A percentile compares a stretch with the other conserved stretches of the same genome.
Evolutionary conservation across 37 sponge, comb jelly and placozoan species (phyloP).

Genomic region (Oopsacas minuta): DNA sequence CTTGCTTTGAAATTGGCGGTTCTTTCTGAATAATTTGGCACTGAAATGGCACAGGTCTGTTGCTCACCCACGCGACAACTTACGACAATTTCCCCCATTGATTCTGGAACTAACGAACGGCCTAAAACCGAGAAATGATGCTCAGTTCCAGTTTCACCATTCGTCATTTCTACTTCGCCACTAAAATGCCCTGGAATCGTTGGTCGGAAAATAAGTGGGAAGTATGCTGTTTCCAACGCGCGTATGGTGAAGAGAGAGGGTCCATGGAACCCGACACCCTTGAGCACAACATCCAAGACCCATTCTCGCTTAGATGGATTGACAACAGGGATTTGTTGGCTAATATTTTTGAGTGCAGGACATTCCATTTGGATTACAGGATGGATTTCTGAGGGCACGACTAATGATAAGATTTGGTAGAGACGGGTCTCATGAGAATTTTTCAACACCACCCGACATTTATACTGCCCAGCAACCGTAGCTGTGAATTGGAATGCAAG

Average conservation of each 20-base stretch:
- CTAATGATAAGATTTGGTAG: not conserved
- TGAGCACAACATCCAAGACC: not conserved
- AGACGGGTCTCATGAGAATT: not conserved
- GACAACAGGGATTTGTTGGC: not conserved
- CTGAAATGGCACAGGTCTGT: not conserved
- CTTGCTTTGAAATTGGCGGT: slow-evolving; percentile 2
- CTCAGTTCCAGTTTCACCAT: slow-evolving; percentile 8
- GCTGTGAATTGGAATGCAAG: not conserved
- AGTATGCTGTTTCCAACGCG: not conserved
- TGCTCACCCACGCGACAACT: not conserved
- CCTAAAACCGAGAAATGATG: not conserved
- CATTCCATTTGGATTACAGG: not conserved
- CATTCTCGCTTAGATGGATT: not conserved
- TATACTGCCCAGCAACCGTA: not conserved
- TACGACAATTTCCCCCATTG: not conserved
- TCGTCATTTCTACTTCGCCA: not conserved
- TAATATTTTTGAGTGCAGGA: not conserved
- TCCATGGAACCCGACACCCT: not conserved
- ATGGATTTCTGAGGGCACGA: not conserved
- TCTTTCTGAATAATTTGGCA: slow-evolving; percentile 5
- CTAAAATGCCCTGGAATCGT: not conserved
- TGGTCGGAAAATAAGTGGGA: not conserved
- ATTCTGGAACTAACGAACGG: slow-evolving; percentile 9
- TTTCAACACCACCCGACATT: slow-evolving; percentile 4
- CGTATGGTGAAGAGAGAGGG: not conserved